Base-by-base conservation (phyloP, 1,140 invertebrate genomes). In the Subanguina moxae region DNA sequence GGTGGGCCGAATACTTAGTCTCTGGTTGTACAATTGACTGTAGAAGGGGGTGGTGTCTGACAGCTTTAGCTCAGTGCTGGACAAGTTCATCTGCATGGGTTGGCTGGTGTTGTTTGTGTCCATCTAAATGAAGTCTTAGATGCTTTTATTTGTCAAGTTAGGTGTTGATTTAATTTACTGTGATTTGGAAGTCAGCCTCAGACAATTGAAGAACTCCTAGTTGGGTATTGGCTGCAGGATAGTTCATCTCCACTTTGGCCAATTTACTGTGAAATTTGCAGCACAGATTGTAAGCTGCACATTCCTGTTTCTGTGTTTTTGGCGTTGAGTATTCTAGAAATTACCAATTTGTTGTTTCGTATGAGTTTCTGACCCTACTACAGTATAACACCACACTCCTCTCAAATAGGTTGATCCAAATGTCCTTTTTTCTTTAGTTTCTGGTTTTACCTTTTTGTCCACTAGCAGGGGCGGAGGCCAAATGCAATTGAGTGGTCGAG, bases 11-110 rank as follows among this genome's bases (percentile, higher is more conserved):
- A 74, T 28, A 11, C 45, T 45, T 13, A 78, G 21, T 52, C 75
- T 43, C 46, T 76, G 71, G 1, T 42, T 30, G 57, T 76, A 76
- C 19, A 78, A 30, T 19, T 64, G 56, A 23, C 46, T 63, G 43
- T 77, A 76, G 32, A 77, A 76, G 27, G 72, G 73, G 19, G 66
- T 78, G 19, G 38, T 46, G 59, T 77, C 75, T 11, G 45, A 46
- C 17, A 77, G 25, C 8, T 21, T 42, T 15, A 77, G 56, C 9
- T 64, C 65, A 42, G 66, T 28, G 8, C 56, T 62, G 1, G 11
- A 13, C 52, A 75, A 30, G n/a, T 30, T 32, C 17, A 75, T 52
- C 23, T 32, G 64, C 52, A 76, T 76, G 5, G 74, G 74, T 5
- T 74, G 65, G 8, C 62, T 64, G 19, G 64, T 13, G 17, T 72